Base-by-base conservation (phyloP, 2,797 vertebrate species). In the Pseudopleuronectes americanus region DNA sequence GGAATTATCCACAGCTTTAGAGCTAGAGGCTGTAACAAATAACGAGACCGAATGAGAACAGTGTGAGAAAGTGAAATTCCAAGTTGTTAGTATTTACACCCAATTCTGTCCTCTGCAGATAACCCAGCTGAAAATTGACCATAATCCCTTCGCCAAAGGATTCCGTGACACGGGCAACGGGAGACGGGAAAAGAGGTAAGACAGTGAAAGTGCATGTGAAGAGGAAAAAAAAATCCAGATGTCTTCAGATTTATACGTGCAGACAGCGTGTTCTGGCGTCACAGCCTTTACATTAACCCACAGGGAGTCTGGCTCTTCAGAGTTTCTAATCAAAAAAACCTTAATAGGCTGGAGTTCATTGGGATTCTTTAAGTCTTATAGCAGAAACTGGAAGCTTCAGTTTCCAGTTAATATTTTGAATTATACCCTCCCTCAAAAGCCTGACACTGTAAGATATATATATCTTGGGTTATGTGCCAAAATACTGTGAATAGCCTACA, bases 151-250 rank as follows among this genome's bases (percentile, higher is more conserved):
- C 84, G 98, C 98, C 69, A 99, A 99, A 94, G 98, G 98, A 77
- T 99, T 99, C 88, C 96, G 98, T 76, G 97, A 99, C 94, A 99
- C 98, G 2, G 98, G 98, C 52, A 99, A 99, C 92, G 98, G 98
- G 55, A 94, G 97, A 80, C 93, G 98, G 79, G 98, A 99, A 84
- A 99, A 99, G 89, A 96, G 98, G 98, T 99, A 92, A 96, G 93
- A 54, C n/a, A 7, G 19, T 47, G 9, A 73, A 63, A 57, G 28
- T 56, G 3, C 0, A 48, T 59, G 13, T 45, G 43, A 45, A 45
- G 17, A 45, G 43, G 8, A 21, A 41, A 16, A 55, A 5, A 5
- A 3, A 57, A 38, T 58, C 57, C 58, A 47, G 24, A 77, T 64
- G 55, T 72, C 3, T 66, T 57, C 2, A 48, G 48, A 21, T 43